Evolutionary conservation across 2,888 invertebrate species (phyloP), one percentile per base, ranked within the genome.

Genomic region (Margaritifera margaritifera): DNA sequence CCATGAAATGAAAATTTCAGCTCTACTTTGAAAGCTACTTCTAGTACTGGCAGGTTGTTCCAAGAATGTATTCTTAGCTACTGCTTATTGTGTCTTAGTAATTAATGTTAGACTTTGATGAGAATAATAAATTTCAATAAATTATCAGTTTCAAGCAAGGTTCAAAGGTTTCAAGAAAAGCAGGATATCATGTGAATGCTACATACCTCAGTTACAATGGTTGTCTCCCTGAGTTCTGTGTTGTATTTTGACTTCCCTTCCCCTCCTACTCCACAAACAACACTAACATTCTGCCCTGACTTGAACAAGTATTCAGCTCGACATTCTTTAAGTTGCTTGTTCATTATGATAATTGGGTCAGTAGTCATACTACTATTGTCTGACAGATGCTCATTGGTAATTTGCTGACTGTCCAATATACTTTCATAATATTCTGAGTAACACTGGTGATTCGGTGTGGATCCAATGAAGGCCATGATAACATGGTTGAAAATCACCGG

Each of bases 401-500:
- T 20, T 19, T 31, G 19, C 20, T 64, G 62, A 63, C 66, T 65
- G 54, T 68, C 25, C 22, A 52, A 25, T 53, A 56, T 53, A 61
- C 55, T 53, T 62, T 66, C 55, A 19, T 66, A 75, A 53, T 64
- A 66, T 42, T 55, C 72, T 31, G 69, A 69, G 22, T 76, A 69
- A 71, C 85, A 85, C 53, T 69, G 63, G 59, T 83, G 80, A 1
- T 69, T 71, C 3, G 79, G 75, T 54, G 75, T 64, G 50, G 80
- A 58, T 31, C 85, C 85, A 68, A 80, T 82, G 65, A 87, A 83
- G 1, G 85, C 85, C 86, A 86, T 87, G 62, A 84, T 82, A 6
- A 87, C 78, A 74, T 86, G 85, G 69, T 86, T 86, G 69, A 86
- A 84, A 19, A 85, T 82, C 22, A 86, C 66, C 2, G 82, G 82